Percentiles rank a stretch among this genome's conserved stretches.
Conservation (phyloP, 2,888 invertebrate species). For the Sphaeridia pumilis region DNA sequence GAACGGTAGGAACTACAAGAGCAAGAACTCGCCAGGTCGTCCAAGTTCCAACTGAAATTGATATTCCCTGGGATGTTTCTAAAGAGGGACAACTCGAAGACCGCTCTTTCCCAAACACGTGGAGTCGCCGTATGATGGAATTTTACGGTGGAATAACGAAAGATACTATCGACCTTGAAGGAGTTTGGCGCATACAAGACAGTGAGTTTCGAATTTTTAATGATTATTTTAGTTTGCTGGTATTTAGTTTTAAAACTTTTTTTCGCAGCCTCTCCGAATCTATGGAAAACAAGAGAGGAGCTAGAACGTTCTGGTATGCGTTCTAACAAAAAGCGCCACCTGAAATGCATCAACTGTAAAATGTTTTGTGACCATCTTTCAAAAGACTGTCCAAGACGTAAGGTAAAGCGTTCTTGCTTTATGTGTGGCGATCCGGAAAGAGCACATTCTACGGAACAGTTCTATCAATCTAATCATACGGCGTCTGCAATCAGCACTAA, state of each 20-base stretch:
- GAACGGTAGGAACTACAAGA: background rate
- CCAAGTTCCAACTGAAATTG: background rate
- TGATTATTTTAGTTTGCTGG: no score
- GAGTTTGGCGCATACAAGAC: background rate
- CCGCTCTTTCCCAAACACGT: background rate
- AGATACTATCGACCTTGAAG: background rate
- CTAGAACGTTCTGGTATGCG: background rate
- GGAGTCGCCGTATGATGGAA: background rate
- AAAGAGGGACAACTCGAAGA: background rate
- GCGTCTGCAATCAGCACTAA: no score
- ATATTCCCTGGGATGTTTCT: no score
- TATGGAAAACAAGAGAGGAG: background rate
- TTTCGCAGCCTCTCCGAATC: background rate
- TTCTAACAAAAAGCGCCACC: background rate
- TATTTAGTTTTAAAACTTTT: no score
- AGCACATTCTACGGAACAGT: background rate
- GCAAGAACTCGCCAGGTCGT: background rate
- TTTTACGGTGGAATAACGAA: background rate
- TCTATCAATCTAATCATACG: background rate
- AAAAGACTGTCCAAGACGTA: background rate
- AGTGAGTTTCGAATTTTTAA: no score
- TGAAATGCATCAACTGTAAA: constrained; percentile 3
- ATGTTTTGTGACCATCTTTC: background rate
- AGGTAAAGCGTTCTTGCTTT: background rate
- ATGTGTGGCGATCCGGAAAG: constrained; percentile 2